Base-by-base conservation (phyloP, 2,113 vertebrate genomes). In the Ovibos moschatus region DNA sequence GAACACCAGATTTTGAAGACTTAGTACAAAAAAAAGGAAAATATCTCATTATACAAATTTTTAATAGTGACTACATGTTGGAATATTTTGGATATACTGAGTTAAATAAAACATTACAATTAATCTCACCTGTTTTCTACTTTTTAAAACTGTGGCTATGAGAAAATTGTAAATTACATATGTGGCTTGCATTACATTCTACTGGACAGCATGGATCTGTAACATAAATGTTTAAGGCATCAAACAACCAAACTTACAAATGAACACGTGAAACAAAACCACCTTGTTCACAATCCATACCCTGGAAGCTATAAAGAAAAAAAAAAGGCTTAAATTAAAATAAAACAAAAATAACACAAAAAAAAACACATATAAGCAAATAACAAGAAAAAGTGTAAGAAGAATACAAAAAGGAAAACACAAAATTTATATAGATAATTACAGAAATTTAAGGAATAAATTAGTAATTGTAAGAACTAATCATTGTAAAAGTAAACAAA, bases 241-340 rank as follows among this genome's bases (percentile, higher is more conserved):
- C 87, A 92, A 95, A 76, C 74, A 94, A 96, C 57, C 94, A 96
- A 97, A 97, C 47, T 96, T 97, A 96, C 45, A 97, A 95, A 96
- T 71, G 81, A 90, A 88, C 81, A 97, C 0, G 1, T 88, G 57
- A 97, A 95, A 98, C 84, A 97, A 97, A 98, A 97, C 47, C 94
- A 98, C 96, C 74, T 86, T 97, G 88, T 91, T 86, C 88, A 92
- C 51, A 97, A 89, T 92, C 88, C 93, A 97, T 94, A 97, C 71
- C 87, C 62, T 96, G 81, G 85, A 96, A 78, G 33, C 92, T 96
- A 97, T 23, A 45, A 95, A 97, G 81, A 53, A 95, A 96, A 19
- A 89, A 82, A 95, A 51, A 89, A 97, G 47, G 27, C 13, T 95
- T 92, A 87, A 85, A 88, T 60, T 57, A 89, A 93, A 93, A 86